phyloP scores from a whole-genome alignment of 2,797 vertebrate species.

The Orientallactaga sibirica region DNA sequence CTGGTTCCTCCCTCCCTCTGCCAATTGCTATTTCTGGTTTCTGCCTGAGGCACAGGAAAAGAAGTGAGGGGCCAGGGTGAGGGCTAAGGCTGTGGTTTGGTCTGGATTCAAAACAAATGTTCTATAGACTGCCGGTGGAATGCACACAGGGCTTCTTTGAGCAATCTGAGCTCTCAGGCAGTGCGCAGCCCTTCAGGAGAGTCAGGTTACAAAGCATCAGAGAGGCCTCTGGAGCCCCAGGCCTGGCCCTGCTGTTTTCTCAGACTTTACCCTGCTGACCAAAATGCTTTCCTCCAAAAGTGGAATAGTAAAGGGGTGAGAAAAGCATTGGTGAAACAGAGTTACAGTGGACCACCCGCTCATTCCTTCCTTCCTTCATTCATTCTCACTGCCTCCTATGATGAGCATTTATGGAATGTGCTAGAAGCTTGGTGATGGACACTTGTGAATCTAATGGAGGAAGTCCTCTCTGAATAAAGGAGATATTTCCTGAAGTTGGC shows the following conservation, averaged over 20 bases:
- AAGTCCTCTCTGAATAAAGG: neutral
- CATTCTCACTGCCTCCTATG: neutral
- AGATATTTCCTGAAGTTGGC: neutral
- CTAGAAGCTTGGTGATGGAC: neutral
- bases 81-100: conserved; percentile 38
- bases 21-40: conserved; percentile 61
- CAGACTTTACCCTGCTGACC: neutral
- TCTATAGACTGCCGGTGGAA: neutral
- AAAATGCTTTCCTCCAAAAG: neutral
- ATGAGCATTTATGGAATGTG: rapidly evolving
- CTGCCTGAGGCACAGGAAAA: conserved; percentile 17
- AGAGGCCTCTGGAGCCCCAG: neutral
- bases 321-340: rapidly evolving
- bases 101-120: neutral
- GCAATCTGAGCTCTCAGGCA: neutral
- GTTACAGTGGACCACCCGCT: rapidly evolving
- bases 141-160: conserved; percentile 56
- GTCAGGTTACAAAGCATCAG: neutral
- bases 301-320: too few relatives aligned
- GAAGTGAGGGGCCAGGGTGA: neutral
- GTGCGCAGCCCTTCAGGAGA: neutral
- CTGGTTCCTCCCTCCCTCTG: neutral
- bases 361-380: neutral
- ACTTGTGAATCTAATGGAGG: neutral
- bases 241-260: neutral